Conservation (phyloP, 1,140 invertebrate species). For the Eumaeus atala region DNA sequence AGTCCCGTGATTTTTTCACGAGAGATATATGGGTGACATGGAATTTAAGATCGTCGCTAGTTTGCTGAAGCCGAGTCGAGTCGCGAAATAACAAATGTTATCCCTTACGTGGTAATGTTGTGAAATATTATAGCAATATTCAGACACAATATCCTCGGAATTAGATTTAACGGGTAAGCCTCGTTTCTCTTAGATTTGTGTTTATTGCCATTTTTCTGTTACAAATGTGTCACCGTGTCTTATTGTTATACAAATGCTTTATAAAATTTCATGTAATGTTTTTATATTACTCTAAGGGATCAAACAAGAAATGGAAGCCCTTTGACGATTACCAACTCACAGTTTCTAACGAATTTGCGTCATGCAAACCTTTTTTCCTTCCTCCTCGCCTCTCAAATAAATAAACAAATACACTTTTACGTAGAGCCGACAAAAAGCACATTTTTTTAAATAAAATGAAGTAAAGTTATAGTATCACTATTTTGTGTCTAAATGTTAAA, state of each 20-base stretch:
- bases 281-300: no score
- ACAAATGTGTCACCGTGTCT: neutral
- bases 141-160: slow-evolving; percentile 13
- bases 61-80: slow-evolving; percentile 12
- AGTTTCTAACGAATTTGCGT: no score
- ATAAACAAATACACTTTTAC: no score
- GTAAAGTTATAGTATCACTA: no score
- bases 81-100: slow-evolving; percentile 18
- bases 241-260: neutral
- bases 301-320: no score
- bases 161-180: slow-evolving; percentile 8
- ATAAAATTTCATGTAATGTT: no score
- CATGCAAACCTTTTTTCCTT: no score
- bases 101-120: slow-evolving; percentile 15
- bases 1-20: slow-evolving; percentile 52
- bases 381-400: no score
- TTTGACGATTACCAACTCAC: no score
- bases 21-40: slow-evolving; percentile 32
- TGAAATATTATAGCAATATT: slow-evolving; percentile 13
- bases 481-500: no score
- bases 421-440: no score
- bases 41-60: slow-evolving; percentile 18
- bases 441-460: no score
- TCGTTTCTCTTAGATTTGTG: slow-evolving; percentile 5
- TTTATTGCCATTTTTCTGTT: slow-evolving; percentile 4